Evolutionary conservation across 2,797 vertebrate genomes (phyloP), one percentile per base, ranked within the genome.

Genomic region (Philypnodon macrostomus): DNA sequence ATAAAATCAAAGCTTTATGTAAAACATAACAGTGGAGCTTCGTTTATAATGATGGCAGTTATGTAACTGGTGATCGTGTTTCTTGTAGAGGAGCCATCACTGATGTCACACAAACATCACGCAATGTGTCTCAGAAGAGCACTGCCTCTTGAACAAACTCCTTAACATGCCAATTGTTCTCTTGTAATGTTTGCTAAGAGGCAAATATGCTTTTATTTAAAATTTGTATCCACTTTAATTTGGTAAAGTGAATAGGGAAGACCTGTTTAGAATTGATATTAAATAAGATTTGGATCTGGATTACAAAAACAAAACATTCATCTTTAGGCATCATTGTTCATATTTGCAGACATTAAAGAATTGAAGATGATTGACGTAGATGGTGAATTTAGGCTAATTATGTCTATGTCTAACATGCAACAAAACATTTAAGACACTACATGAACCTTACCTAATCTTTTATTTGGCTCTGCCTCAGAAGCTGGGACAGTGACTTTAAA

Each of bases 361-460:
- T n/a, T n/a, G n/a, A n/a, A 31, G 32, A 27, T 11, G 27, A 33
- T 33, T 57, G 29, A 42, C n/a, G 32, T 32, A 21, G 51, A 35
- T 38, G 27, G 45, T 39, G 45, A 11, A 23, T 32, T 18, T 13
- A 23, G n/a, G n/a, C n/a, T n/a, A n/a, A n/a, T n/a, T n/a, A n/a
- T n/a, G n/a, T n/a, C n/a, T n/a, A 31, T 26, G 27, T 23, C 17
- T 11, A 35, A 36, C 15, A 34, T 5, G 1, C 17, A 38, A 13
- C 23, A 27, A 58, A 16, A 14, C 11, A 35, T 19, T 37, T 50
- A 48, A 38, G 34, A 23, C 19, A 9, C 4, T 24, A 2, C 8
- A 12, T 5, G 32, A 7, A 47, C 52, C 10, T 41, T 42, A 35
- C 13, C 27, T 55, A 26, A 31, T 26, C 11, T 18, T 34, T 40